A percentile compares a stretch with the other conserved stretches of the same genome.
phyloP scores from a whole-genome alignment of 2,888 invertebrate genomes.

The Hecatera dysodea region DNA sequence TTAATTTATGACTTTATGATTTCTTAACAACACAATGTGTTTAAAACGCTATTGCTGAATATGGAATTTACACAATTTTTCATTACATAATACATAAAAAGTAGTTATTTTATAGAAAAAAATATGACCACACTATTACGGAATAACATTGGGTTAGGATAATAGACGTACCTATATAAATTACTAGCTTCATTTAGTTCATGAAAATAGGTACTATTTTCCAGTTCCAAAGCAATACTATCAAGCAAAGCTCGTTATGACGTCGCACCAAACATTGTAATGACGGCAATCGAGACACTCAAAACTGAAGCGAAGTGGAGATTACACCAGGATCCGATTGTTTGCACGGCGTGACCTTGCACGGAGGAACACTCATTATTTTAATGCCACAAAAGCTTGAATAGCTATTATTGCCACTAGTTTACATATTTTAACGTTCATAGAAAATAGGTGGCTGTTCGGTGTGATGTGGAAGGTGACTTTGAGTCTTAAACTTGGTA shows the following conservation, averaged over 20 bases:
- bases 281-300: slow-evolving; percentile 70
- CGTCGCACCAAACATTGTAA: slow-evolving; percentile 69
- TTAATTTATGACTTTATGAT: background rate
- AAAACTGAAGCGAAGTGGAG: slow-evolving; percentile 73
- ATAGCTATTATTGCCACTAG: slow-evolving; percentile 51
- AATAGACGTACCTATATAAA: too few species aligned
- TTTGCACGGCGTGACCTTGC: slow-evolving; percentile 80
- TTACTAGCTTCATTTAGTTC: too few species aligned
- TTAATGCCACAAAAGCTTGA: slow-evolving; percentile 65
- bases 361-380: slow-evolving; percentile 74
- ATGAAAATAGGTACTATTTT: background rate
- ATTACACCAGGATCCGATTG: slow-evolving; percentile 76
- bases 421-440: slow-evolving; percentile 50
- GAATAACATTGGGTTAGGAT: too few species aligned
- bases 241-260: slow-evolving; percentile 36
- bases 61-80: too few species aligned
- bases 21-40: background rate
- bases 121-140: too few species aligned
- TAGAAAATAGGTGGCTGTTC: slow-evolving; percentile 11
- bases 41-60: too few species aligned
- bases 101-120: too few species aligned
- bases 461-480: slow-evolving; percentile 30
- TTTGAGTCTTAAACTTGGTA: slow-evolving; percentile 21
- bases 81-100: too few species aligned
- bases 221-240: background rate